Percentiles rank a stretch among this genome's conserved stretches.
These are phyloP conservation scores for Olivierus martensii DNA, from an alignment of 1,140 invertebrate species.

Conservation along the genomic window DNA sequence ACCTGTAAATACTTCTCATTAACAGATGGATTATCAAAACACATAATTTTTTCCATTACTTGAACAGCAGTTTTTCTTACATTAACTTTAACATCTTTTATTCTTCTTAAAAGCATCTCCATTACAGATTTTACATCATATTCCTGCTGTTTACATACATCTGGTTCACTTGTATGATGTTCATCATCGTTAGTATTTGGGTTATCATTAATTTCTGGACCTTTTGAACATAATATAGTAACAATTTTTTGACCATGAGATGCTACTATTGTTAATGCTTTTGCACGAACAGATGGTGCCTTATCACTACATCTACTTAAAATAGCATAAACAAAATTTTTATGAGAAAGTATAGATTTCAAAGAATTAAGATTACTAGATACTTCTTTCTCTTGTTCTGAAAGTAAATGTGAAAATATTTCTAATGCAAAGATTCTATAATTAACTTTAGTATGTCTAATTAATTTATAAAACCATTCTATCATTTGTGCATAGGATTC, in stretches of 20 bases:
- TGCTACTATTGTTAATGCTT: constrained; percentile 39
- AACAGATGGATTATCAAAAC: constrained; percentile 24
- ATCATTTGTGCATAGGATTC: constrained; percentile 31
- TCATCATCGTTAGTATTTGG: not conserved
- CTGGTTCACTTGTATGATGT: not conserved
- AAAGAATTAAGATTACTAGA: not conserved
- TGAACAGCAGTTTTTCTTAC: constrained; percentile 42
- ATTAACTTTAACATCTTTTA: constrained; percentile 41
- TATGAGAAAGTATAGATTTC: constrained; percentile 23
- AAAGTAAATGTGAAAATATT: constrained; percentile 37
- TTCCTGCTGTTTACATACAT: constrained; percentile 10
- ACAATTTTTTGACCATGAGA: constrained; percentile 23
- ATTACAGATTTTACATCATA: constrained; percentile 13
- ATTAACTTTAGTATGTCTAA: constrained; percentile 35
- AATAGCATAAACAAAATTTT: constrained; percentile 35
- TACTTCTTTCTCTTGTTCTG: constrained; percentile 22
- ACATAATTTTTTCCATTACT: constrained; percentile 33
- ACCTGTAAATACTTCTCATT: constrained; percentile 30
- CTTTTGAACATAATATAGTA: not conserved
- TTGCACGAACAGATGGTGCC: constrained; percentile 41
- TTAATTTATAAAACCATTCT: constrained; percentile 37
- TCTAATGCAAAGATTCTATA: constrained; percentile 42
- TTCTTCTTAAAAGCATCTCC: constrained; percentile 34
- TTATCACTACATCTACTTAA: constrained; percentile 39
- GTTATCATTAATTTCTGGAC: not conserved